Percentiles rank a stretch among this genome's conserved stretches.
These are phyloP conservation scores for Gymnobelideus leadbeateri DNA, from an alignment of 2,113 vertebrate genomes.

Conservation along the genomic window DNA sequence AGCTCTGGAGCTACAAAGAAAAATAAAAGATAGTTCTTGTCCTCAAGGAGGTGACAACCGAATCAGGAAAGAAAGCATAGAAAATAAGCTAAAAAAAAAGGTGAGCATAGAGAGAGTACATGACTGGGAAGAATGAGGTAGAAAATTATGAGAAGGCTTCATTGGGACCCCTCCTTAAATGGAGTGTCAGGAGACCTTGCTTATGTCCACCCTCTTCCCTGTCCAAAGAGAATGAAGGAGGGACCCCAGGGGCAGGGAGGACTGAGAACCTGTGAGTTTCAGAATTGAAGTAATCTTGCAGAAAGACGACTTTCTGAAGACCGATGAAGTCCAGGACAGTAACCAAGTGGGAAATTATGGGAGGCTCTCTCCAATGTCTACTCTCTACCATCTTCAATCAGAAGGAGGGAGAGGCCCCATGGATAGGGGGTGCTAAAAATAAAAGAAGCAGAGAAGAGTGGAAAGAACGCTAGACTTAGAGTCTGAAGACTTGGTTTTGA, in stretches of 20 bases:
- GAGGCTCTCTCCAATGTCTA: background rate
- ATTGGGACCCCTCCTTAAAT: background rate
- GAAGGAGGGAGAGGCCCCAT: background rate
- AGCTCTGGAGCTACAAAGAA: background rate
- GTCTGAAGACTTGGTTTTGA: background rate
- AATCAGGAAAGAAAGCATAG: background rate
- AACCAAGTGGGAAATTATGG: background rate
- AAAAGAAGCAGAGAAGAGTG: background rate
- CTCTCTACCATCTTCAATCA: background rate
- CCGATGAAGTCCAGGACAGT: too few relatives aligned
- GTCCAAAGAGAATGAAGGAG: too few relatives aligned
- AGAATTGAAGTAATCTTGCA: too few relatives aligned
- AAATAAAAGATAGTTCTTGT: background rate
- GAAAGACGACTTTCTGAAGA: too few relatives aligned
- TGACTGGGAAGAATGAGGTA: background rate
- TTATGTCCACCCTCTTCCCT: too few relatives aligned
- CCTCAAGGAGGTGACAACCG: background rate
- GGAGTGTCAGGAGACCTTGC: too few relatives aligned
- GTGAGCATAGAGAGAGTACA: too few relatives aligned
- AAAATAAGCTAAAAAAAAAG: background rate
- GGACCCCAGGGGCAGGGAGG: too few relatives aligned
- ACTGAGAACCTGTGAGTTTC: too few relatives aligned
- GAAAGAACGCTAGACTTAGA: background rate
- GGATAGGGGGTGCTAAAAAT: background rate
- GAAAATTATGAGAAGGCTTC: background rate